Evolutionary conservation across 2,888 invertebrate genomes (phyloP), one percentile per base, ranked within the genome.

Genomic region (Ophion ellenae): DNA sequence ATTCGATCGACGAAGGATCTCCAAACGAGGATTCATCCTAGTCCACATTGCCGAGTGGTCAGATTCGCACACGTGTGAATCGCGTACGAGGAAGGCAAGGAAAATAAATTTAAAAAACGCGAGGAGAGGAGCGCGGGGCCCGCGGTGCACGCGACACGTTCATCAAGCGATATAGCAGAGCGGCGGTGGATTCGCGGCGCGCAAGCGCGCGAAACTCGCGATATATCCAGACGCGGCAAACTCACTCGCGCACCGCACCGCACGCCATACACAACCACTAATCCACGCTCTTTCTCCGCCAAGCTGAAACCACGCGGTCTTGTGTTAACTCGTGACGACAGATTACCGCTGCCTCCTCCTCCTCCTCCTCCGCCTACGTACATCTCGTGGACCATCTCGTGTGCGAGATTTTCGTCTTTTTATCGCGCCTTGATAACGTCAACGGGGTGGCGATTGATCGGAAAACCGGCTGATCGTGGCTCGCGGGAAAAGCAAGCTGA

Each of bases 171-270:
- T 79, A 61, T 6, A 70, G 79, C 47, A 40, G 63, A 47, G 73
- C 79, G 84, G 84, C 86, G 83, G 86, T 85, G 86, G 84, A 74
- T 80, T 73, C 78, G 86, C 71, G 86, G 87, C 88, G 88, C 93
- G 93, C 93, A 93, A 90, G 93, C 94, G 93, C 92, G 91, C 90
- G 89, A 90, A 89, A 90, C 90, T 89, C 92, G 92, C 93, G 93
- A 91, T 91, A 92, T 91, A 91, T 90, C 92, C 90, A 90, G 92
- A 91, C 91, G 93, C 91, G 92, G 91, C 89, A 91, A 92, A 92
- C 92, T 93, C 93, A 94, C 93, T 94, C 93, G 94, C 93, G 93
- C 92, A 92, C 92, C 92, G 93, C 92, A 93, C 93, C 90, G 94
- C 93, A 93, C 91, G 93, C 92, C 91, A 93, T 92, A 93, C 93